These are phyloP conservation scores for Micromys minutus DNA, from an alignment of 2,113 vertebrate species.

Conservation along the genomic window DNA sequence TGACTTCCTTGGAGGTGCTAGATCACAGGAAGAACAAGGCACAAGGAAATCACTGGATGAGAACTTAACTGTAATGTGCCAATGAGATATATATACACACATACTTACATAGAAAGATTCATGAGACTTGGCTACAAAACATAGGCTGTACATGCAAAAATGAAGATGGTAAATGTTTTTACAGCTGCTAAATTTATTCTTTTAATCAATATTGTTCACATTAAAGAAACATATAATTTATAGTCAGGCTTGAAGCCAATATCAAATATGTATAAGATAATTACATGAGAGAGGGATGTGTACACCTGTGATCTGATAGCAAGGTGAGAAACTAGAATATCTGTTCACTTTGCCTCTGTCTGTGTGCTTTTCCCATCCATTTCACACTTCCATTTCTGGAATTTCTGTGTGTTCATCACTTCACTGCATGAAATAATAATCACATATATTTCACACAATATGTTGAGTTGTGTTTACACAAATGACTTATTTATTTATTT, in stretches of 20 bases:
- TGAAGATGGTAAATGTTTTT: background rate
- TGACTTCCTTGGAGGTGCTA: background rate
- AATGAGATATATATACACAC: background rate
- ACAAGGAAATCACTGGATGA: background rate
- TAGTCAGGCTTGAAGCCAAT: background rate
- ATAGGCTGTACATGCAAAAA: background rate
- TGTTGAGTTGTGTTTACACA: background rate
- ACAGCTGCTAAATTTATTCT: background rate
- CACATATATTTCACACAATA: background rate
- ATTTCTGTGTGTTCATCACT: background rate
- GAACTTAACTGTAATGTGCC: background rate
- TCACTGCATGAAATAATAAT: background rate
- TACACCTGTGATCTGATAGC: background rate
- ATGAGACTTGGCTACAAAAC: background rate
- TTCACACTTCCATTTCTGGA: background rate
- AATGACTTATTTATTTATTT: background rate
- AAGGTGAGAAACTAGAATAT: background rate
- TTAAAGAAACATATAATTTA: background rate
- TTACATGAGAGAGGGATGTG: background rate
- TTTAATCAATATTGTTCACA: background rate
- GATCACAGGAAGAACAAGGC: background rate
- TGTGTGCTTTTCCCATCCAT: background rate
- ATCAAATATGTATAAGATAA: background rate
- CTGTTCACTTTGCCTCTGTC: too few species aligned
- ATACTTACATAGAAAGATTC: background rate